phyloP scores from a whole-genome alignment of 2,888 invertebrate genomes.

The Asteroscopus sphinx region DNA sequence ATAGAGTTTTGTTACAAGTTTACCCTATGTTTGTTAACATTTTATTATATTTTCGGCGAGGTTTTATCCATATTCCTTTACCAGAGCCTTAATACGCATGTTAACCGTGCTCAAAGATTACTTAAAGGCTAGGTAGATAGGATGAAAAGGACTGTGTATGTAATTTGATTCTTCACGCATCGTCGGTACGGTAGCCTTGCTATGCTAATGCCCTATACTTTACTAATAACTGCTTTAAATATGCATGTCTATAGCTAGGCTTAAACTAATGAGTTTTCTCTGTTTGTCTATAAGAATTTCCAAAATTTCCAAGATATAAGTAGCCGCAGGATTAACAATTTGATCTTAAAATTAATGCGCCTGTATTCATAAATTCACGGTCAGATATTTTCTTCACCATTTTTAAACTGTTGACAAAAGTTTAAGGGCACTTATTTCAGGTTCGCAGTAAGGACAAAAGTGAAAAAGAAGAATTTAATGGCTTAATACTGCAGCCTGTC shows the following conservation, averaged over 20 bases:
- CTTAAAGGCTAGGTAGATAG: background rate
- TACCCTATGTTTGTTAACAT: constrained; percentile 8
- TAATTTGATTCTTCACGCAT: constrained; percentile 74
- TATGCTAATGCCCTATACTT: constrained; percentile 8
- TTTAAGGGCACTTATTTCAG: constrained; percentile 38
- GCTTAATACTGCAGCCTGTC: constrained; percentile 5
- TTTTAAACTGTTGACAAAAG: constrained; percentile 17
- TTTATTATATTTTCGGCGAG: background rate
- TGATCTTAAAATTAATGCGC: background rate
- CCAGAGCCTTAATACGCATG: too few species aligned
- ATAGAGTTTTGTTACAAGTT: constrained; percentile 49
- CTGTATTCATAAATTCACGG: constrained; percentile 1
- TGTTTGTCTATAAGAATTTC: too few species aligned
- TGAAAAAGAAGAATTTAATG: constrained; percentile 8
- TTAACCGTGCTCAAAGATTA: constrained; percentile 3
- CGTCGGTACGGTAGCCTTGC: constrained; percentile 69
- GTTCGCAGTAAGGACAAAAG: constrained; percentile 7
- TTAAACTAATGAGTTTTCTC: too few species aligned
- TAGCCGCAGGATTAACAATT: background rate
- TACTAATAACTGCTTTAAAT: too few species aligned
- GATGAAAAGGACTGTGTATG: constrained; percentile 36
- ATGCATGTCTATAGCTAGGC: too few species aligned
- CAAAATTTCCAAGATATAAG: too few species aligned
- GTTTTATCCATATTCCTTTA: constrained; percentile 2
- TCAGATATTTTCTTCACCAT: background rate